Evolutionary conservation across 2,797 vertebrate species (phyloP), one percentile per base, ranked within the genome.

Genomic region (Clamator glandarius): DNA sequence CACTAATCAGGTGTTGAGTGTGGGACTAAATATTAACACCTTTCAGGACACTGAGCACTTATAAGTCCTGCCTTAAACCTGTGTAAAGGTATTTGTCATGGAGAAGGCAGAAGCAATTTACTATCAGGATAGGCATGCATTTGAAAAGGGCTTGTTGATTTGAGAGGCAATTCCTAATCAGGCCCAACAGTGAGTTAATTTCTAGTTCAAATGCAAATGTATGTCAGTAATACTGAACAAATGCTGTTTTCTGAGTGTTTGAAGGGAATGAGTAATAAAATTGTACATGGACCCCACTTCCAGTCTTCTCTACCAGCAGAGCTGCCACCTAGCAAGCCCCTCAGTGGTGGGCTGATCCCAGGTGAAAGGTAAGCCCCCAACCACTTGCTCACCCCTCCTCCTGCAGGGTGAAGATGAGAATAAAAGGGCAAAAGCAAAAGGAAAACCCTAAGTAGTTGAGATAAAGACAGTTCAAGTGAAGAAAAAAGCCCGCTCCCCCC

Each of bases 1-100:
- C 25, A 5, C 90, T 90, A 73, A 92, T 84, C 69, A 69, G 51
- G 35, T 79, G 74, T 70, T 86, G 66, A 91, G 55, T 72, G 84
- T 68, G 33, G 61, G 39, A 75, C 59, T 78, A 87, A 87, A 90
- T 90, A 92, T 68, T 79, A 90, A 73, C 78, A 84, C 73, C 17
- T 92, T 93, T 78, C 42, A 84, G 83, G 86, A 76, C 55, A 42
- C 66, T 52, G 78, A 88, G 31, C 33, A 31, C 67, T 89, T 85
- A 36, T 0, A 67, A 94, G 63, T 52, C 78, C 33, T 84, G 73
- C 79, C 44, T 51, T 77, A 73, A 78, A 78, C 68, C 59, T 29
- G 8, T 74, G 8, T 86, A 68, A 75, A 64, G 16, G 18, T 83
- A 42, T 81, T 89, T 85, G 78, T 28, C 70, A 70, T 19, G n/a